A percentile compares a stretch with the other conserved stretches of the same genome.
phyloP scores from a whole-genome alignment of 2,797 vertebrate genomes.

The Neosilurus hyrtlii region DNA sequence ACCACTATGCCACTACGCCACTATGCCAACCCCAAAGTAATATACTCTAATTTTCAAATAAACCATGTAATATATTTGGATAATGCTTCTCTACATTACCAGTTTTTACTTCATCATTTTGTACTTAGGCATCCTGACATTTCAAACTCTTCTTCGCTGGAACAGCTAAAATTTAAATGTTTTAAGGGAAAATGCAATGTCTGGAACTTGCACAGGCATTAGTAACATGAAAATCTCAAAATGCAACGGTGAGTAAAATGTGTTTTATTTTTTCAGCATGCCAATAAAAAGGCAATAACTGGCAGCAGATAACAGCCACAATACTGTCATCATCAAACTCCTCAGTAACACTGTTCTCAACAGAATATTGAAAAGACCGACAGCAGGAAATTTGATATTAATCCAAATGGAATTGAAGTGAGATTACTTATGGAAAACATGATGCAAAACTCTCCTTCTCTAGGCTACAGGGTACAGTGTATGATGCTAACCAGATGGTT shows the following conservation, averaged over 20 bases:
- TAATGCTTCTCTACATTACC: background rate
- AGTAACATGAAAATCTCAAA: constrained; percentile 34
- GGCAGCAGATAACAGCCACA: constrained; percentile 31
- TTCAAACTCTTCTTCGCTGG: constrained; percentile 16
- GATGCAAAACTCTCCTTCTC: background rate
- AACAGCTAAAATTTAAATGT: constrained; percentile 42
- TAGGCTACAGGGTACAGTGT: constrained; percentile 11
- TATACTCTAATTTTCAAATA: too few species aligned
- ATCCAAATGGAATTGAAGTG: background rate
- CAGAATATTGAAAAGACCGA: constrained; percentile 15
- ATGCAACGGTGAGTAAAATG: constrained; percentile 33
- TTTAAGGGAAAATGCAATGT: constrained; percentile 21
- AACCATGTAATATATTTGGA: background rate
- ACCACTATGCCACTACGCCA: too few species aligned
- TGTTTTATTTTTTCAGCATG: constrained; percentile 32
- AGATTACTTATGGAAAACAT: constrained; percentile 15
- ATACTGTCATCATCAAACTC: constrained; percentile 19
- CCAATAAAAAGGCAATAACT: constrained; percentile 43
- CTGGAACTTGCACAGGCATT: constrained; percentile 21
- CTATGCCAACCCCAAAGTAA: too few species aligned
- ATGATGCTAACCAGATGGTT: background rate
- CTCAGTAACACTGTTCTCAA: background rate
- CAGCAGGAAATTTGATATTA: constrained; percentile 1
- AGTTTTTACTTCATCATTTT: background rate
- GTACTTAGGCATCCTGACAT: constrained; percentile 1